Percentiles rank a stretch among this genome's conserved stretches.
phyloP scores from a whole-genome alignment of 2,113 vertebrate species.

The Salminus brasiliensis region DNA sequence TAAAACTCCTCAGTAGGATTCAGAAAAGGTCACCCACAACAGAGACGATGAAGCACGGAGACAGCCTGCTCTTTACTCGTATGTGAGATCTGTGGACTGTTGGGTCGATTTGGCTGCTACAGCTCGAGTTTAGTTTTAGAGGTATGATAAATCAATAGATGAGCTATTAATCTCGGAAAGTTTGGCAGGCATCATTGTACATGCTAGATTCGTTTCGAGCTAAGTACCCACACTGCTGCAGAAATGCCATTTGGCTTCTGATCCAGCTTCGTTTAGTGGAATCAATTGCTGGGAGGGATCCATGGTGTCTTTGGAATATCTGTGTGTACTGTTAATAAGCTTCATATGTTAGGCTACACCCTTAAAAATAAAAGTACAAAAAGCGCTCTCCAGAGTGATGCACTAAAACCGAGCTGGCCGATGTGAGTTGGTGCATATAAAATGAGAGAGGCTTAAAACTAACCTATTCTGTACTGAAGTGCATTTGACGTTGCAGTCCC shows the following conservation, averaged over 20 bases:
- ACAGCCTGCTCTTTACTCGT: constrained; percentile 23
- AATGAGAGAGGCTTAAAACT: no score
- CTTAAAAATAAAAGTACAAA: no score
- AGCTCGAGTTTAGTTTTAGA: constrained; percentile 3
- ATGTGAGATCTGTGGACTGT: not conserved
- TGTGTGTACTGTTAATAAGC: not conserved
- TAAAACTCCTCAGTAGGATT: not conserved
- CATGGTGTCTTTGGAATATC: not conserved
- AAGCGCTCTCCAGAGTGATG: no score
- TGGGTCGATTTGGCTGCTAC: not conserved
- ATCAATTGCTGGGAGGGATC: constrained; percentile 21
- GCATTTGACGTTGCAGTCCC: no score
- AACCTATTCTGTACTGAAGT: no score
- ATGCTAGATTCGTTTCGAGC: constrained; percentile 3
- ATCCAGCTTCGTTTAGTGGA: not conserved
- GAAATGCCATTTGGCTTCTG: not conserved
- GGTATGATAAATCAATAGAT: constrained; percentile 5
- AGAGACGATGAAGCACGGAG: constrained; percentile 1
- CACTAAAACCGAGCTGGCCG: no score
- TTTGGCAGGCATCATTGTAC: not conserved
- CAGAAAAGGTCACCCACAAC: constrained; percentile 37
- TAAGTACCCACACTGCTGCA: not conserved
- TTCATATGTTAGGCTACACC: no score
- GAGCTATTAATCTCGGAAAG: not conserved
- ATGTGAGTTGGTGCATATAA: no score